A percentile compares a stretch with the other conserved stretches of the same genome.
Conservation (phyloP, 2,888 invertebrate genomes). For the Melanargia galathea region DNA sequence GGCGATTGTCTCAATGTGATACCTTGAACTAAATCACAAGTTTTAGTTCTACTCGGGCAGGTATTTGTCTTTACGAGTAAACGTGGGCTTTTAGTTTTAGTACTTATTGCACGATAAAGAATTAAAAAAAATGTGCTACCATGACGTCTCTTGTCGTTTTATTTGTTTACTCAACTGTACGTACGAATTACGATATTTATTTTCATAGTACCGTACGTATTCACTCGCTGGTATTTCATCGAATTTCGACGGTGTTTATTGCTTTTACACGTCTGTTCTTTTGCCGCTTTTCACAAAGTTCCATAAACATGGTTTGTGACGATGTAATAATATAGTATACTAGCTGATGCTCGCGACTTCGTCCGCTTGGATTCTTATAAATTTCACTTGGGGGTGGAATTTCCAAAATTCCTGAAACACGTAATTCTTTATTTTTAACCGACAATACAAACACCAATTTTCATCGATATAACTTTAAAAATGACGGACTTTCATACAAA, state of each 20-base stretch:
- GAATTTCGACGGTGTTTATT: slow-evolving; percentile 22
- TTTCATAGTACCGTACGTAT: slow-evolving; percentile 2
- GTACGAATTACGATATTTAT: slow-evolving; percentile 8
- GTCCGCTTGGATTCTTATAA: no score
- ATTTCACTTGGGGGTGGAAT: no score
- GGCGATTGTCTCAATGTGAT: no score
- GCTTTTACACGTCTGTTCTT: slow-evolving; percentile 18
- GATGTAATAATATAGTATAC: slow-evolving; percentile 12
- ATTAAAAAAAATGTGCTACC: not conserved
- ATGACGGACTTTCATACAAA: no score
- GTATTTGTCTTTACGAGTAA: no score
- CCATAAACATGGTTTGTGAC: slow-evolving; percentile 19
- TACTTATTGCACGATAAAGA: not conserved
- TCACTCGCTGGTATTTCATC: slow-evolving; percentile 2
- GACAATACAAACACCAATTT: no score
- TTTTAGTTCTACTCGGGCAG: no score
- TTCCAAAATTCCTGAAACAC: no score
- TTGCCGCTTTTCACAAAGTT: slow-evolving; percentile 25
- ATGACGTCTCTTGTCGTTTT: slow-evolving; percentile 3
- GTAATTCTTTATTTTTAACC: no score
- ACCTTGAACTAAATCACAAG: no score
- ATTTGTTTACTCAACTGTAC: slow-evolving; percentile 14
- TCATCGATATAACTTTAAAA: no score
- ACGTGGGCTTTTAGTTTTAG: not conserved
- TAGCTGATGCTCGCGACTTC: not conserved